Evolutionary conservation across 2,113 vertebrate genomes (phyloP).

Genomic region (Psophia crepitans): DNA sequence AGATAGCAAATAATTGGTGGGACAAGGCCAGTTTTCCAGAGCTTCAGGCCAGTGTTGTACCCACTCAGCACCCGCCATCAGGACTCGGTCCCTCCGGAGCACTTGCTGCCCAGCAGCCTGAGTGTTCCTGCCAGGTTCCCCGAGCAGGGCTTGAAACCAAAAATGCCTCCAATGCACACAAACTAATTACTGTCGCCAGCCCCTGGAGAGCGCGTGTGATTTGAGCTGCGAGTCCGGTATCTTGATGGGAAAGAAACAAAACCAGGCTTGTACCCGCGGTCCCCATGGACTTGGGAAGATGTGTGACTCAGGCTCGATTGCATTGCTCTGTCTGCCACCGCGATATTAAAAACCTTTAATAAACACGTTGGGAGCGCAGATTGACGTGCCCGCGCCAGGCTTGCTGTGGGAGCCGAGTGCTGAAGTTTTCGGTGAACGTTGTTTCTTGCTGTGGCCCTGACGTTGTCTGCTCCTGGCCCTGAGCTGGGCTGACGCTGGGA

Average conservation of each 20-base stretch:
- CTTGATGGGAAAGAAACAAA: slow-evolving; percentile 49
- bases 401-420: background rate
- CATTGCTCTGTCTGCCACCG: background rate
- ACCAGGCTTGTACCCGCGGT: background rate
- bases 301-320: slow-evolving; percentile 11
- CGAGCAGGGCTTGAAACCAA: background rate
- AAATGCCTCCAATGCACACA: background rate
- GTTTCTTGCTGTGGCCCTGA: background rate
- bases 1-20: background rate
- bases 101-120: background rate
- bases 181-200: background rate
- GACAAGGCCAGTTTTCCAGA: background rate
- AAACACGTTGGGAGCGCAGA: background rate
- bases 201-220: background rate
- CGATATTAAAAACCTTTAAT: background rate
- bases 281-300: background rate
- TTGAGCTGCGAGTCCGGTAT: background rate
- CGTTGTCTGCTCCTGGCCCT: rapidly evolving
- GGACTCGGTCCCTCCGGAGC: background rate
- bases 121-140: background rate
- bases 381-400: rapidly evolving
- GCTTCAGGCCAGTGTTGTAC: background rate
- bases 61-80: background rate
- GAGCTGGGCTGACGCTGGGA: background rate
- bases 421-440: rapidly evolving